Base-by-base conservation (phyloP, 2,888 invertebrate genomes). In the Latrodectus hesperus region DNA sequence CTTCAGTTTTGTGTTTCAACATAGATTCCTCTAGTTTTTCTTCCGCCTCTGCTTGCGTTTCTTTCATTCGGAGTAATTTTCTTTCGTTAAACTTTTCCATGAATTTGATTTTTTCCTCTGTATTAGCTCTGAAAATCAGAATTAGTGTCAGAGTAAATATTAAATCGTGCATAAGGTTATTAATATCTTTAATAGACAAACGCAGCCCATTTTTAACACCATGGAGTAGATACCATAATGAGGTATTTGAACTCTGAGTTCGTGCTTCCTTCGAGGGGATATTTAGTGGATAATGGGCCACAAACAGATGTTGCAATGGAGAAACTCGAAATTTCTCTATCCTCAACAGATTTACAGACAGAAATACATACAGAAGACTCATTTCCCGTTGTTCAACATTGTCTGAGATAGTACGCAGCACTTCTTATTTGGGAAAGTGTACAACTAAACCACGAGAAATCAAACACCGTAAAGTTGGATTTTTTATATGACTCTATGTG, bases 41-140 rank as follows among this genome's bases (percentile, higher is more conserved):
- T 17, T 84, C 49, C 5, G 77, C 26, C 17, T 22, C 38, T 38
- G 77, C 68, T 22, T 71, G 52, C 1, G 49, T 52, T 10, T 77
- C 72, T 6, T 64, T 64, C 8, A 84, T 53, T 1, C 52, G 26
- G 0, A 64, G 17, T 12, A 84, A 5, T 9, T 84, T 84, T 22
- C 17, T 38, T 10, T 77, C 77, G 6, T 72, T 67, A 12, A 53
- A n/a, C 0, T 26, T 26, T 9, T 64, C 64, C 0, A 84, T 64
- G 10, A 65, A 64, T 10, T 84, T 67, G 10, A 84, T 72, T 60
- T 84, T 26, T 38, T 77, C 77, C 12, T 78, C 26, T 1, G 72
- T n/a, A 65, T 84, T 84, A 16, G 84, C 84, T 51, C 84, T 84
- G 26, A 70, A 76, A 60, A 9, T 11, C 0, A 67, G 49, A n/a